Percentiles rank a stretch among this genome's conserved stretches.
phyloP scores from a whole-genome alignment of 2,888 invertebrate genomes.

The Cephus spinipes region DNA sequence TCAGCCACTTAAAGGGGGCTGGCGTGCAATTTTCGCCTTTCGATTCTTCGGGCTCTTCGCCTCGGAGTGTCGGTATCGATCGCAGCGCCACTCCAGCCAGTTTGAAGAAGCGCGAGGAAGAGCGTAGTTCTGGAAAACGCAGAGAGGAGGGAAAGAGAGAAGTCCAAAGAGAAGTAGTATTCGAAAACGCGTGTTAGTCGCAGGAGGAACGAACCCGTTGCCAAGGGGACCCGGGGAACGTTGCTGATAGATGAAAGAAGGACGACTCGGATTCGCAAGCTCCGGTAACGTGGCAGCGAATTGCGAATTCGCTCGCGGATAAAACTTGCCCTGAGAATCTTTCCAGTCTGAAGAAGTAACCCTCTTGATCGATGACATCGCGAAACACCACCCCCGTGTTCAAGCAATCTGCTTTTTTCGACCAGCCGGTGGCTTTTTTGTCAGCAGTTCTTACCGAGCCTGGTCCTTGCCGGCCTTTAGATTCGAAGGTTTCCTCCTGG shows the following conservation, averaged over 20 bases:
- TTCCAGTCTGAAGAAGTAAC: background rate
- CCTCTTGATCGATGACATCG: constrained; percentile 6
- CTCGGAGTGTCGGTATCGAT: no score
- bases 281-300: background rate
- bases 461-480: background rate
- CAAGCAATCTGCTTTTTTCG: constrained; percentile 6
- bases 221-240: background rate
- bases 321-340: background rate
- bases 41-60: background rate
- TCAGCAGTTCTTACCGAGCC: background rate
- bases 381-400: constrained; percentile 5
- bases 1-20: background rate
- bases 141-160: background rate
- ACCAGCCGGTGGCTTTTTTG: background rate
- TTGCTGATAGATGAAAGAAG: background rate
- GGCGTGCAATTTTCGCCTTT: background rate
- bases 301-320: background rate
- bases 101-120: background rate
- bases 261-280: background rate
- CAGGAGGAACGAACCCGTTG: background rate
- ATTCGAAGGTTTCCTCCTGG: background rate
- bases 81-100: background rate
- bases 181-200: background rate
- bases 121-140: background rate
- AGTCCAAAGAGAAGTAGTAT: background rate